Base-by-base conservation (phyloP, 1,140 invertebrate genomes). In the Alviniconcha marisindica region DNA sequence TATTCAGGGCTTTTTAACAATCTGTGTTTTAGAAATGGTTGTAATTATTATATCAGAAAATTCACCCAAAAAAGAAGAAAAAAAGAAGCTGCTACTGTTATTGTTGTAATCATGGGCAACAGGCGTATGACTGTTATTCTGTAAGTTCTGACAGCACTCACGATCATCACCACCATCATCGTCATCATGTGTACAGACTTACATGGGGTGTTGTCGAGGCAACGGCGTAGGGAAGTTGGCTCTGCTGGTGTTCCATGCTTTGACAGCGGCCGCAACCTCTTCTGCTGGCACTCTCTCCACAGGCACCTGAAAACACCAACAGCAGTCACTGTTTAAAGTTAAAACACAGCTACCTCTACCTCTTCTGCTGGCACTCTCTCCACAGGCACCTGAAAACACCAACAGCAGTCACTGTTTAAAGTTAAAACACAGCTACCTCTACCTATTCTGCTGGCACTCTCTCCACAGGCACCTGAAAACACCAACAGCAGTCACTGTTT, bases 181-280 rank as follows among this genome's bases (percentile, higher is more conserved):
- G n/a, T n/a, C n/a, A n/a, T n/a, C n/a, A n/a, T 28, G 14, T 71
- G 10, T 21, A 63, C 5, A 81, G 74, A 89, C 89, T 92, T 82
- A 91, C 89, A 92, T 90, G 82, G 88, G 93, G 89, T 87, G 92
- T 66, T 86, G 82, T 54, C 88, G 90, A 33, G 92, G 84, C 2
- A 94, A 93, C 7, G 93, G 90, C 86, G 93, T 89, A 7, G 91
- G 93, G 38, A 94, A 86, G 0, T 91, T 88, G 5, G 91, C 87
- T 2, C 90, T 86, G 3, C 93, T 94, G 84, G 94, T 94, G 0
- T 92, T 82, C 95, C 96, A 96, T 12, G 93, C 92, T 24, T 94
- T 92, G 77, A 94, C 93, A 1, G 95, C 96, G 7, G 92, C 87
- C 60, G 92, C 89, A 21, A 96, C 87, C 88, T 96, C 96, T 44